Evolutionary conservation across 2,888 invertebrate genomes (phyloP).

Genomic region (Eupithecia insigniata): DNA sequence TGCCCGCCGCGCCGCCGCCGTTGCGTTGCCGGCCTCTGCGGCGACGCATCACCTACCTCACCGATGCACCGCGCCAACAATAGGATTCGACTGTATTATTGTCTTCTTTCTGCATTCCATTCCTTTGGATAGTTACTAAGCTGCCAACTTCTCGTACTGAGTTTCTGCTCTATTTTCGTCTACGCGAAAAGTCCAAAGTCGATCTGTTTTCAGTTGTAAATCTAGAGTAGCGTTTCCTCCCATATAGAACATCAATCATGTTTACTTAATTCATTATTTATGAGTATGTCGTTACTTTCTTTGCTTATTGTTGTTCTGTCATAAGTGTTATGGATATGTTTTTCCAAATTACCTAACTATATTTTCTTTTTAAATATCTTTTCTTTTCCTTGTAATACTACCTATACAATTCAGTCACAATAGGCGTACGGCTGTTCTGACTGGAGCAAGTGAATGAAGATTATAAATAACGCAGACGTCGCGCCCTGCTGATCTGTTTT

Average conservation of each 20-base stretch:
- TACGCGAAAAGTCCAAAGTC: slow-evolving; percentile 3
- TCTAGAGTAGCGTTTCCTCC: neutral
- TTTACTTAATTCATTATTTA: neutral
- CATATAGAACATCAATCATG: neutral
- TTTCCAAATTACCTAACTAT: neutral
- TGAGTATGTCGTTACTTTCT: neutral
- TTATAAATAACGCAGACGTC: slow-evolving; percentile 69
- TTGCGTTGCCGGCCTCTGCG: slow-evolving; percentile 8
- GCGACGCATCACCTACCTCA: slow-evolving; percentile 47
- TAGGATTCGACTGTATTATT: slow-evolving; percentile 51
- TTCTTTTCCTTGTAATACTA: neutral
- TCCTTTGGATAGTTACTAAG: slow-evolving; percentile 44
- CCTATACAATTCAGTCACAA: neutral
- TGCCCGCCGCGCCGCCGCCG: slow-evolving; percentile 8
- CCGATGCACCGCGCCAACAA: slow-evolving; percentile 69
- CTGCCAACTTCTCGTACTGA: slow-evolving; percentile 17
- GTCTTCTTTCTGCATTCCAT: slow-evolving; percentile 49
- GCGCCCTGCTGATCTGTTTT: slow-evolving; percentile 67
- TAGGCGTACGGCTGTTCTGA: neutral
- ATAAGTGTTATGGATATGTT: neutral
- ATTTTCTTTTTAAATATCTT: neutral
- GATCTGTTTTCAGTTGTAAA: neutral
- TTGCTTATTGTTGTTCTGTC: neutral
- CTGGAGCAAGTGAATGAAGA: slow-evolving; percentile 61
- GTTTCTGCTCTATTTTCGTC: neutral